phyloP scores from a whole-genome alignment of 2,888 invertebrate genomes.

The Acronicta aceris region DNA sequence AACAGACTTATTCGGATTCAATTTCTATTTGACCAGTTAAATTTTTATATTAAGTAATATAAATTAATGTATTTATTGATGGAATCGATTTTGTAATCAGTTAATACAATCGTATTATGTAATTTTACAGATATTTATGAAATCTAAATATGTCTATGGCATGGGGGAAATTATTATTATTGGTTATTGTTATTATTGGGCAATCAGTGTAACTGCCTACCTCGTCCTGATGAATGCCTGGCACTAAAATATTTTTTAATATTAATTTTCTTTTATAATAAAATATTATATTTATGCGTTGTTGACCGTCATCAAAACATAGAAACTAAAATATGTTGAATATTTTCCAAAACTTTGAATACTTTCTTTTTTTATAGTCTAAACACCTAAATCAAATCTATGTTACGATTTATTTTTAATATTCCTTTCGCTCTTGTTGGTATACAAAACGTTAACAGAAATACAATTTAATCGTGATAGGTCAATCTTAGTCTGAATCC shows the following conservation, averaged over 20 bases:
- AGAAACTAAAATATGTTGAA: no score
- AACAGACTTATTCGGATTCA: not conserved
- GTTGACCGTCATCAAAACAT: no score
- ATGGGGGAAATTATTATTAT: not conserved
- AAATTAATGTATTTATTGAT: no score
- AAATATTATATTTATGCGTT: not conserved
- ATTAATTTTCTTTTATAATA: not conserved
- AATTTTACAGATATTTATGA: no score
- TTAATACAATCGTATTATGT: not conserved
- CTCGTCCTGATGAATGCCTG: no score
- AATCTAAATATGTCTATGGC: not conserved
- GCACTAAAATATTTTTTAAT: not conserved
- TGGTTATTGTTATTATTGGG: no score
- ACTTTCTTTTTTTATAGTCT: not conserved
- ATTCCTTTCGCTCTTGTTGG: not conserved
- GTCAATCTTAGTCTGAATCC: conserved; percentile 22
- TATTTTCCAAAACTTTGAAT: no score
- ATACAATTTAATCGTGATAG: conserved; percentile 43
- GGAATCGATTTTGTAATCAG: no score
- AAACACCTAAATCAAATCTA: not conserved
- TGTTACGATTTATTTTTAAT: not conserved
- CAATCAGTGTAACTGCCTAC: no score
- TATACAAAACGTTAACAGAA: not conserved
- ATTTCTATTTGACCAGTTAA: conserved; percentile 9
- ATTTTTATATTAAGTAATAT: conserved; percentile 8